A percentile compares a stretch with the other conserved stretches of the same genome.
Evolutionary conservation across 2,797 vertebrate species (phyloP).

Genomic region (Sparidentex hasta): DNA sequence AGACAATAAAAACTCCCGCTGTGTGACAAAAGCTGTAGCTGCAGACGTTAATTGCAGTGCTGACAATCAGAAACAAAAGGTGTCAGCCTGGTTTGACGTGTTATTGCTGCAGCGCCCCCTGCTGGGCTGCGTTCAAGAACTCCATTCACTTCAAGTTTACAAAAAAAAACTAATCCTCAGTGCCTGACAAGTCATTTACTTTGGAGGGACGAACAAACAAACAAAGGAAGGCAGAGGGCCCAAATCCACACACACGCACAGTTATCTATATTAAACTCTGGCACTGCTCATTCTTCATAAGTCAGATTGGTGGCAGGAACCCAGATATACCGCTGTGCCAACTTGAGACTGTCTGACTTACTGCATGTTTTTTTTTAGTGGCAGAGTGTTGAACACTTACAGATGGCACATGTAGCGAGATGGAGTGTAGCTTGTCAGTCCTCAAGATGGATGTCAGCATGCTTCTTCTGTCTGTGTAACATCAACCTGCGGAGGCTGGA

Average conservation of each 20-base stretch:
- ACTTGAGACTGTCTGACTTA: slow-evolving; percentile 37
- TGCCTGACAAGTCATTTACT: slow-evolving; percentile 27
- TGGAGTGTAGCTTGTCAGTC: slow-evolving; percentile 1
- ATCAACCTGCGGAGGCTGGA: slow-evolving; percentile 17
- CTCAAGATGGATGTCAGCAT: slow-evolving; percentile 31
- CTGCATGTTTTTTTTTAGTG: slow-evolving; percentile 39
- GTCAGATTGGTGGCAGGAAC: slow-evolving; percentile 57
- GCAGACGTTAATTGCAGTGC: slow-evolving; percentile 13
- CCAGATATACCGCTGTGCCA: slow-evolving; percentile 49
- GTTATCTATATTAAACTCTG: slow-evolving; percentile 53
- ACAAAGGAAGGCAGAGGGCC: slow-evolving; percentile 11
- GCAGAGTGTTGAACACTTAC: slow-evolving; percentile 42
- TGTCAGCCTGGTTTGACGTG: background rate
- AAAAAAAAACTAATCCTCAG: slow-evolving; percentile 13
- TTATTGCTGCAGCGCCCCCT: slow-evolving; percentile 2
- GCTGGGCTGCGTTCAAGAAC: background rate
- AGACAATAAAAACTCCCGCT: background rate
- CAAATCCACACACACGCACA: background rate
- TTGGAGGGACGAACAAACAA: slow-evolving; percentile 31
- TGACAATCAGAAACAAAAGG: slow-evolving; percentile 4
- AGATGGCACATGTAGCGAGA: slow-evolving; percentile 34
- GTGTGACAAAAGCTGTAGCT: background rate
- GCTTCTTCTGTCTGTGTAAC: slow-evolving; percentile 9
- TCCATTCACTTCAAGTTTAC: background rate
- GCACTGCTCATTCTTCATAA: slow-evolving; percentile 41